phyloP scores from a whole-genome alignment of 2,113 vertebrate genomes.

The Rhinolophus sinicus region DNA sequence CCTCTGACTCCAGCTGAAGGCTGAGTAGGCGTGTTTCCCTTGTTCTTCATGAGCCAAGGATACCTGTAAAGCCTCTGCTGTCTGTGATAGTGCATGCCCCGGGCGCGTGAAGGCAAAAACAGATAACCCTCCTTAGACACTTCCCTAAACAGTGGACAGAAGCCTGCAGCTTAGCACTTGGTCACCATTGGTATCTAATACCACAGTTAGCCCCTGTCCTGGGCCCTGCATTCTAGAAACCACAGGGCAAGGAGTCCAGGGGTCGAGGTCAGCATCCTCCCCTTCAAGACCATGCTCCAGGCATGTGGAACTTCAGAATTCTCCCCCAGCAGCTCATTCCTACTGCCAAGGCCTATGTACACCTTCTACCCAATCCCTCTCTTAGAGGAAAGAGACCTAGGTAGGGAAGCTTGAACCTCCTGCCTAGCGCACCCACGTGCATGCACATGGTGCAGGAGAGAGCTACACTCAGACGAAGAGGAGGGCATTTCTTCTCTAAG shows the following conservation, averaged over 20 bases:
- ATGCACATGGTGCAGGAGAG: no score
- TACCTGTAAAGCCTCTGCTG: background rate
- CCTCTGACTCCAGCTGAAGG: background rate
- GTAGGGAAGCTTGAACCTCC: background rate
- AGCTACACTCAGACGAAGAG: background rate
- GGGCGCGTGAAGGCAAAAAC: background rate
- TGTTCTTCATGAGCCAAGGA: background rate
- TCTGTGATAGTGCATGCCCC: background rate
- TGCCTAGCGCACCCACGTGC: background rate
- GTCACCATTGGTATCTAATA: background rate
- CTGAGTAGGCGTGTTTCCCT: background rate
- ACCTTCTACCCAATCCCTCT: background rate
- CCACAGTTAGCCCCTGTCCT: background rate
- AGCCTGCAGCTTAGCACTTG: background rate
- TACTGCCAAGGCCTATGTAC: background rate
- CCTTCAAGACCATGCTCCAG: background rate
- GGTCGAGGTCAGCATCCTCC: background rate
- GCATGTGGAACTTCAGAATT: background rate
- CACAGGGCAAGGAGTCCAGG: background rate
- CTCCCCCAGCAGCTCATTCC: accelerated
- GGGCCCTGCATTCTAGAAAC: background rate
- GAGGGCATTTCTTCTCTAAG: background rate
- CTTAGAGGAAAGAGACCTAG: background rate
- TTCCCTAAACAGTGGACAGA: background rate
- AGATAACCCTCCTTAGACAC: background rate